Evolutionary conservation across 2,888 invertebrate species (phyloP).

Genomic region (Eupithecia abbreviata): DNA sequence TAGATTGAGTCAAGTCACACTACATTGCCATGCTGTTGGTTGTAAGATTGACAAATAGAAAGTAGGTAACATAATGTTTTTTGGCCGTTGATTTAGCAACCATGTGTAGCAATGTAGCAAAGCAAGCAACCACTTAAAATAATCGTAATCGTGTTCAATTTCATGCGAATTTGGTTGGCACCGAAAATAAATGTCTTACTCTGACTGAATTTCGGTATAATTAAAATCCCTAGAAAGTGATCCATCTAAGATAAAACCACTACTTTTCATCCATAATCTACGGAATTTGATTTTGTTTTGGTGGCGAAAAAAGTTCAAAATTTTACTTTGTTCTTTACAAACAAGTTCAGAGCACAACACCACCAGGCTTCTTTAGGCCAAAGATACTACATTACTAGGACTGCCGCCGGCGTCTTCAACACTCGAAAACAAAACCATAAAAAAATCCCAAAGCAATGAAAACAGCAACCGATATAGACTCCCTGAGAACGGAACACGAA

Average conservation of each 20-base stretch:
- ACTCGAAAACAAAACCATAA: background rate
- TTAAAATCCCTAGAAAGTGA: no score
- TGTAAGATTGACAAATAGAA: background rate
- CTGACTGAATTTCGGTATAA: no score
- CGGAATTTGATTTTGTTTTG: background rate
- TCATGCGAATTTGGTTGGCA: no score
- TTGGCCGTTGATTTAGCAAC: background rate
- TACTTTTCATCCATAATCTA: no score
- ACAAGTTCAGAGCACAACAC: background rate
- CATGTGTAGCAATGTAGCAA: no score
- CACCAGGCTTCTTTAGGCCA: background rate
- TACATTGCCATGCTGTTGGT: no score
- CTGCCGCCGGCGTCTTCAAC: background rate
- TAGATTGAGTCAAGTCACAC: no score
- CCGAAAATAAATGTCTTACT: no score
- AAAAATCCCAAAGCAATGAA: slow-evolving; percentile 54
- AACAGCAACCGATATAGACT: slow-evolving; percentile 85
- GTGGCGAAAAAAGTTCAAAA: background rate
- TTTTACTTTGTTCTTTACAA: background rate
- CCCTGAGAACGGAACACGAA: slow-evolving; percentile 90
- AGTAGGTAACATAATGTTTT: background rate
- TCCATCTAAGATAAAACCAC: no score
- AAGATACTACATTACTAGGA: background rate
- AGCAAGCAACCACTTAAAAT: no score
- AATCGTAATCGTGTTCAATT: no score